These are phyloP conservation scores for Fragum fragum DNA, from an alignment of 2,888 invertebrate genomes.

Conservation along the genomic window DNA sequence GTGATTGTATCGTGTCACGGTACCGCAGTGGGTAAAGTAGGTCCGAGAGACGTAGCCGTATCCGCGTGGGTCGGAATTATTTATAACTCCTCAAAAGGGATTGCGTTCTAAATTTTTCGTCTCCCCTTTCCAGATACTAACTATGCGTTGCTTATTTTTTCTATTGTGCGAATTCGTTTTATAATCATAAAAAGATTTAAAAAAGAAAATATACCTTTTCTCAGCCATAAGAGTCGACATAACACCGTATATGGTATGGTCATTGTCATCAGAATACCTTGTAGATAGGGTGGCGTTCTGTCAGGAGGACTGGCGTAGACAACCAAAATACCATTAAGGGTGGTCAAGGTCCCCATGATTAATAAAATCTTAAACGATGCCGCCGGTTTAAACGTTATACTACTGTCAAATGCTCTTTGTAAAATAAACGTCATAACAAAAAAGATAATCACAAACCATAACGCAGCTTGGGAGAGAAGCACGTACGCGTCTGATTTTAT, in stretches of 20 bases:
- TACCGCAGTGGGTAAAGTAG: too few species aligned
- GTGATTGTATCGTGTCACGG: too few species aligned
- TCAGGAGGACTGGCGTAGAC: slow-evolving; percentile 71
- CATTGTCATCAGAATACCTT: slow-evolving; percentile 70
- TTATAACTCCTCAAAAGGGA: too few species aligned
- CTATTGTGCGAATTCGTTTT: too few species aligned
- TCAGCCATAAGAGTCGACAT: slow-evolving; percentile 65
- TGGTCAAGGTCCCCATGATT: slow-evolving; percentile 66
- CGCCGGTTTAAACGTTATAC: slow-evolving; percentile 53
- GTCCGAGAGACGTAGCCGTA: too few species aligned
- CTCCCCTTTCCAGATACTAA: too few species aligned
- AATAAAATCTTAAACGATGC: slow-evolving; percentile 63
- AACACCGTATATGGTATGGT: slow-evolving; percentile 70
- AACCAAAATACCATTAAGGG: slow-evolving; percentile 72
- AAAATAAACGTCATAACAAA: slow-evolving; percentile 54
- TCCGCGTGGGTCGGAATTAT: too few species aligned
- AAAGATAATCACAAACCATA: slow-evolving; percentile 66
- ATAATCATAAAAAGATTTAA: too few species aligned
- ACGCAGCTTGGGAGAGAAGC: slow-evolving; percentile 57
- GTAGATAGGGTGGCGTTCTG: slow-evolving; percentile 74
- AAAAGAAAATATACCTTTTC: slow-evolving; percentile 72
- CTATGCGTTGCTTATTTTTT: too few species aligned
- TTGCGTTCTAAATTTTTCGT: too few species aligned
- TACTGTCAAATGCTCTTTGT: slow-evolving; percentile 54
- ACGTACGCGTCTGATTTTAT: slow-evolving; percentile 68